phyloP scores from a whole-genome alignment of 1,140 invertebrate species.

The Idris sp. region DNA sequence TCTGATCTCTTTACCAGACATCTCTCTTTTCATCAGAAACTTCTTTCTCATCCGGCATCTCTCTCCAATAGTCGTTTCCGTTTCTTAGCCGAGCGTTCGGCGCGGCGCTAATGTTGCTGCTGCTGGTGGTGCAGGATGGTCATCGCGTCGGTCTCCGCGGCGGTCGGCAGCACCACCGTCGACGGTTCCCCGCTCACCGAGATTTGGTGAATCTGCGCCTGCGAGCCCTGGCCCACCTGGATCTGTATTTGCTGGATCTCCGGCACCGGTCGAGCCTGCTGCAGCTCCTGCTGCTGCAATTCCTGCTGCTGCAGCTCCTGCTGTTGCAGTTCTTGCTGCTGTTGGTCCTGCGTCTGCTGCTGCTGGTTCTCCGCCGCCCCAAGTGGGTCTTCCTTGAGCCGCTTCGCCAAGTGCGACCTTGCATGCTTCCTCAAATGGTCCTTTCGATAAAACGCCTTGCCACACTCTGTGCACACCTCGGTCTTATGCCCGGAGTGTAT shows the following conservation, averaged over 20 bases:
- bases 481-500: constrained; percentile 90
- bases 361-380: constrained; percentile 66
- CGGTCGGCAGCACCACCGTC: constrained; percentile 80
- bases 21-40: no score
- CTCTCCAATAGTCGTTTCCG: constrained; percentile 1
- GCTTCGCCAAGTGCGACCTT: constrained; percentile 84
- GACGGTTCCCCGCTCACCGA: constrained; percentile 74
- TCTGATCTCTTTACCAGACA: no score
- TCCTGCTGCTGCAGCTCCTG: constrained; percentile 66
- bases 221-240: constrained; percentile 75
- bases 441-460: constrained; percentile 90
- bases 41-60: no score
- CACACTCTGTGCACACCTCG: constrained; percentile 84
- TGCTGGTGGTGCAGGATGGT: constrained; percentile 75
- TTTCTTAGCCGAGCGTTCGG: constrained; percentile 10
- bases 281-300: constrained; percentile 66
- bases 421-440: constrained; percentile 89
- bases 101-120: constrained; percentile 60
- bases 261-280: constrained; percentile 59
- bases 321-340: constrained; percentile 68
- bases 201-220: constrained; percentile 76
- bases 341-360: constrained; percentile 68
- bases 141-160: constrained; percentile 78
- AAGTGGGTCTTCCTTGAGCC: constrained; percentile 82
- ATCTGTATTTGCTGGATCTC: constrained; percentile 69